These are phyloP conservation scores for Chiloscyllium punctatum DNA, from an alignment of 2,797 vertebrate species.

Conservation along the genomic window DNA sequence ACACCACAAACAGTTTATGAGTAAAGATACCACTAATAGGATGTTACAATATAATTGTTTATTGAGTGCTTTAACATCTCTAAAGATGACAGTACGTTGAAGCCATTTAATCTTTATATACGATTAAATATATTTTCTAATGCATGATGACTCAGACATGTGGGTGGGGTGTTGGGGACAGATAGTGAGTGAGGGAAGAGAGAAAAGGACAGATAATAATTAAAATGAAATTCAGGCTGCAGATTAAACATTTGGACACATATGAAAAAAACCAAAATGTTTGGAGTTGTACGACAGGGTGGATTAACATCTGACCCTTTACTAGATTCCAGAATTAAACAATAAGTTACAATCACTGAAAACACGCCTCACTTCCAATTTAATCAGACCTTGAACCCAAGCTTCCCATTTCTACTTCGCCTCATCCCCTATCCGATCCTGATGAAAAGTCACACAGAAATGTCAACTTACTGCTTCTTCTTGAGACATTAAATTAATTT, in stretches of 20 bases:
- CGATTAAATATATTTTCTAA: background rate
- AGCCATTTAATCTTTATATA: background rate
- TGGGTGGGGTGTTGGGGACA: background rate
- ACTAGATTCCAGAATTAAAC: background rate
- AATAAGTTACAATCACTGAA: background rate
- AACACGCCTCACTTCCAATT: background rate
- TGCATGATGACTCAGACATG: background rate
- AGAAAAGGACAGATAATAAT: background rate
- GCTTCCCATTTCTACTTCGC: background rate
- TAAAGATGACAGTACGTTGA: background rate
- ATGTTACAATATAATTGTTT: slow-evolving; percentile 1
- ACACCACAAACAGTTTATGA: slow-evolving; percentile 5
- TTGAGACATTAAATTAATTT: background rate
- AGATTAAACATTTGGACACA: background rate
- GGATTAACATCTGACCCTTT: background rate
- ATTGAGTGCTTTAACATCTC: slow-evolving; percentile 4
- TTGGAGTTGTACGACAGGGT: background rate
- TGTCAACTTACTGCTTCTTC: background rate
- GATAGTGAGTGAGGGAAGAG: background rate
- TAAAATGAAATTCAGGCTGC: background rate
- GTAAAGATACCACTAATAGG: background rate
- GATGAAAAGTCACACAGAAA: background rate
- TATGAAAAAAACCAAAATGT: background rate
- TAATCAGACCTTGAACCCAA: background rate
- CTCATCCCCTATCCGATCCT: background rate